phyloP scores from a whole-genome alignment of 1,140 invertebrate genomes.

The Pachypeltis micranthus region DNA sequence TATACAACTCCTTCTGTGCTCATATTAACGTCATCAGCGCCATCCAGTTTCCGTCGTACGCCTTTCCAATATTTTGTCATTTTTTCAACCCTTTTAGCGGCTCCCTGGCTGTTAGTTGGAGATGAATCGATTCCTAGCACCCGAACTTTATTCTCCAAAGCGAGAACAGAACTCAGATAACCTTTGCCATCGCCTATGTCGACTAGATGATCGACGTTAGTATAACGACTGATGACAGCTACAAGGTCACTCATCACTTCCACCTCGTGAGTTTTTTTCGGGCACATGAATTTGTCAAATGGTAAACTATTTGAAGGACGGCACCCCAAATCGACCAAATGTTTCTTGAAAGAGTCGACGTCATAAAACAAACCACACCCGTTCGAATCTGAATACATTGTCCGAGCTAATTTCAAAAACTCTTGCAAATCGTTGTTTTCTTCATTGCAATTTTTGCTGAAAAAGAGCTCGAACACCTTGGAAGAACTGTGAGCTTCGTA shows the following conservation, averaged over 20 bases:
- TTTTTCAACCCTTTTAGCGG: conserved; percentile 45
- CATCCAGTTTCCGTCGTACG: conserved; percentile 18
- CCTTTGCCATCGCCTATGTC: conserved; percentile 81
- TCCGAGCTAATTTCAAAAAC: not conserved
- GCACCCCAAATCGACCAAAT: not conserved
- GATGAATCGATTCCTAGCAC: conserved; percentile 70
- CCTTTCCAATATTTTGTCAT: conserved; percentile 35
- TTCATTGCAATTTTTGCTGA: not conserved
- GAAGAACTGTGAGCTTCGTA: conserved; percentile 36
- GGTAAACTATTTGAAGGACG: not conserved
- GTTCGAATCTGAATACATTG: not conserved
- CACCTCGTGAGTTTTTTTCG: conserved; percentile 77
- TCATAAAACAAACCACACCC: not conserved
- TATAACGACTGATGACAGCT: conserved; percentile 32
- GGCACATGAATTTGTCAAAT: conserved; percentile 33
- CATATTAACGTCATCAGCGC: conserved; percentile 4
- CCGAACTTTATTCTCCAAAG: conserved; percentile 52
- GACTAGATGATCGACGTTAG: conserved; percentile 42
- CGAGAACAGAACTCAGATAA: conserved; percentile 61
- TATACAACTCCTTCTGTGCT: conserved; percentile 4
- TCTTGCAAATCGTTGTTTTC: not conserved
- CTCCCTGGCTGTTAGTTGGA: conserved; percentile 47
- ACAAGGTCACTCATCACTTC: conserved; percentile 44
- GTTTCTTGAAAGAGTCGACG: not conserved
- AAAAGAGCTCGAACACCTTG: conserved; percentile 30